Evolutionary conservation across 2,888 invertebrate species (phyloP).

Genomic region (Diploptera punctata): DNA sequence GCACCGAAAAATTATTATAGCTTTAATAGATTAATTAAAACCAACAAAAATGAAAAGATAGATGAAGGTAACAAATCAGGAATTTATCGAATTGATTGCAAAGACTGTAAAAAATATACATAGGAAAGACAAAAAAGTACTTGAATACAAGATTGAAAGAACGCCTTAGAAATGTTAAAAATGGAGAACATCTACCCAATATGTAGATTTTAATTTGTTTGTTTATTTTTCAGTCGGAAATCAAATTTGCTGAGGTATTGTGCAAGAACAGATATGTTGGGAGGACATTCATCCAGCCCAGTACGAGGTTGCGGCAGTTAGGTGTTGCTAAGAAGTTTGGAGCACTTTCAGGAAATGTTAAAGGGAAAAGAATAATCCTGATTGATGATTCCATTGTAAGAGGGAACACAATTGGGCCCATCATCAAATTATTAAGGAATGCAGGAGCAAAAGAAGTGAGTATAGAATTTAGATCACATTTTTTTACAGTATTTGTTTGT

Average conservation of each 20-base stretch:
- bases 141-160: no score
- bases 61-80: no score
- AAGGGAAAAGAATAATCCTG: constrained; percentile 86
- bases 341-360: constrained; percentile 88
- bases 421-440: constrained; percentile 89
- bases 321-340: constrained; percentile 98
- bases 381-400: constrained; percentile 98
- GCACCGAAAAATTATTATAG: no score
- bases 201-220: neutral
- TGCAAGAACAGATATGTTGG: constrained; percentile 98
- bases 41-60: no score
- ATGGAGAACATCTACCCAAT: no score
- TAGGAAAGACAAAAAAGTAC: no score
- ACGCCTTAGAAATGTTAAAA: no score
- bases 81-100: no score
- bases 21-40: no score
- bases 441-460: constrained; percentile 91
- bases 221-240: constrained; percentile 69
- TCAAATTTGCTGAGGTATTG: constrained; percentile 92
- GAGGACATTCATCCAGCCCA: constrained; percentile 97
- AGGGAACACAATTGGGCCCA: constrained; percentile 96
- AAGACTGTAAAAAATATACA: no score
- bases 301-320: constrained; percentile 84
- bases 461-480: no score
- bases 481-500: neutral